These are phyloP conservation scores for Coregonus sp. DNA, from an alignment of 2,797 vertebrate genomes.

Conservation along the genomic window DNA sequence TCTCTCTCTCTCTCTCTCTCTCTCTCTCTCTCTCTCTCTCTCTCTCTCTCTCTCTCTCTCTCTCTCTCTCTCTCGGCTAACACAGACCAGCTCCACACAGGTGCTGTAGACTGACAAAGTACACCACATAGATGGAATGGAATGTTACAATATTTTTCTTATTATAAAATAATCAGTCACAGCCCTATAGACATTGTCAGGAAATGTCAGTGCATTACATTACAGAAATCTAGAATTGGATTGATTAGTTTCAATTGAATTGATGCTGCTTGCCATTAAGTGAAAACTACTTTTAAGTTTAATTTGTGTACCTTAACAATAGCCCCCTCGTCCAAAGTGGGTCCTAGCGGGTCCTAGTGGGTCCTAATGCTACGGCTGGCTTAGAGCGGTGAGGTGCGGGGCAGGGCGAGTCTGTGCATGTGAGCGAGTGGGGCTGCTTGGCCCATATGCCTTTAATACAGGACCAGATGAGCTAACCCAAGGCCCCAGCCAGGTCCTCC, in stretches of 20 bases:
- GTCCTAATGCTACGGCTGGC: conserved; percentile 24
- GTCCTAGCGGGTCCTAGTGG: conserved; percentile 48
- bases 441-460: conserved; percentile 82
- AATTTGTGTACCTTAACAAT: conserved; percentile 2
- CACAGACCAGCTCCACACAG: background rate
- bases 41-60: conserved; percentile 10
- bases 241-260: background rate
- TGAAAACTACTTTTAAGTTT: background rate
- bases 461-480: conserved; percentile 69
- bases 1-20: conserved; percentile 26
- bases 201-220: background rate
- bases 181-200: background rate
- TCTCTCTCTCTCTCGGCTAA: conserved; percentile 13
- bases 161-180: background rate
- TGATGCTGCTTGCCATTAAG: background rate
- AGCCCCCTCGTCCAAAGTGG: conserved; percentile 22
- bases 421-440: conserved; percentile 45
- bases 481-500: conserved; percentile 40
- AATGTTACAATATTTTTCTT: background rate
- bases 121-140: background rate
- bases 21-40: conserved; percentile 6
- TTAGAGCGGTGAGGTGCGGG: too few species aligned
- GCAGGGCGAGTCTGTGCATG: conserved; percentile 49
- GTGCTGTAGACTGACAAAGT: background rate
- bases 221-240: background rate